Evolutionary conservation across 1,140 invertebrate species (phyloP).

Genomic region (Neuroterus valhalla): DNA sequence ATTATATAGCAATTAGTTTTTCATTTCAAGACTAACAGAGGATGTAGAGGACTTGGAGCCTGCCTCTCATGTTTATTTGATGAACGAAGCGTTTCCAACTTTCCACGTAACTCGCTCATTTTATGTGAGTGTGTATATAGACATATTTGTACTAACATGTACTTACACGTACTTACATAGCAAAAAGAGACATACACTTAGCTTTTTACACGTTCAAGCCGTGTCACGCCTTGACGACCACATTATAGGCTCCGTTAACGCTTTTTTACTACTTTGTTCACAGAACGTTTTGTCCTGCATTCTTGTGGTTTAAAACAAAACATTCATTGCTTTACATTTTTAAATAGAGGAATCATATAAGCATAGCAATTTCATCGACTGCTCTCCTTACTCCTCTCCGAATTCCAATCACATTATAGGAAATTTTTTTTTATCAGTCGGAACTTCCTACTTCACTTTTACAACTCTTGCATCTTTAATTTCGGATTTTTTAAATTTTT

Average conservation of each 20-base stretch:
- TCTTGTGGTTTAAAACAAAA: background rate
- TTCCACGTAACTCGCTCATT: slow-evolving; percentile 28
- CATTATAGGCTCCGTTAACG: slow-evolving; percentile 57
- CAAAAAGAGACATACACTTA: slow-evolving; percentile 55
- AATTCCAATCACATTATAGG: too few relatives aligned
- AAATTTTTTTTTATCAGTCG: too few relatives aligned
- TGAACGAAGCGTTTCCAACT: slow-evolving; percentile 51
- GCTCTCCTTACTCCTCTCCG: too few relatives aligned
- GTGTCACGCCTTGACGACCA: slow-evolving; percentile 56
- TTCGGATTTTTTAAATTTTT: too few relatives aligned
- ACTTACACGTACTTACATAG: slow-evolving; percentile 52
- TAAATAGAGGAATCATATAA: too few relatives aligned
- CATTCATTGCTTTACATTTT: background rate
- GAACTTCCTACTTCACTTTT: too few relatives aligned
- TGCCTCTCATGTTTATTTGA: slow-evolving; percentile 64
- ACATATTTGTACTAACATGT: slow-evolving; percentile 56
- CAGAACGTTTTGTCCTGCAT: slow-evolving; percentile 34
- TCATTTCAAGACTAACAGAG: slow-evolving; percentile 46
- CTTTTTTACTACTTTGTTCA: slow-evolving; percentile 39
- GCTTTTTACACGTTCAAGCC: slow-evolving; percentile 53
- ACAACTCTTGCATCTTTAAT: too few relatives aligned
- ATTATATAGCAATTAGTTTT: slow-evolving; percentile 46
- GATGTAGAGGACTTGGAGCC: background rate
- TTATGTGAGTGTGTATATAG: slow-evolving; percentile 13
- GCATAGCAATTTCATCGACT: too few relatives aligned